These are phyloP conservation scores for Nomada ruficornis DNA, from an alignment of 2,888 invertebrate genomes.

Conservation along the genomic window DNA sequence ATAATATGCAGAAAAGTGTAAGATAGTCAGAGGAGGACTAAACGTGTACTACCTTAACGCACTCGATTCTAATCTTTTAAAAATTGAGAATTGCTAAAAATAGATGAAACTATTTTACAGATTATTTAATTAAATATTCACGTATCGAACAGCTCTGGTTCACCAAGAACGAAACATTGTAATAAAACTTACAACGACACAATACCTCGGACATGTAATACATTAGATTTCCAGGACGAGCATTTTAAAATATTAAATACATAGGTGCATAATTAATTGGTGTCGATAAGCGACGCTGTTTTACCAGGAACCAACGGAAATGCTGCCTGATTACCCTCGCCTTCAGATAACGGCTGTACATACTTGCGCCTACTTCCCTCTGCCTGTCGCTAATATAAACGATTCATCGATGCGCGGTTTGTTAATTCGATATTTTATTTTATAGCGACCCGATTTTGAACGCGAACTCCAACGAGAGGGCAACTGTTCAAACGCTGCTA, in stretches of 20 bases:
- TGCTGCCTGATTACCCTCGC: conserved; percentile 60
- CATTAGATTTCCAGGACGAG: conserved; percentile 29
- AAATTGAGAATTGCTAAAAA: not conserved
- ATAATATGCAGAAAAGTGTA: no score
- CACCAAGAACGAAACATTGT: conserved; percentile 18
- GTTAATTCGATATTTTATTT: conserved; percentile 35
- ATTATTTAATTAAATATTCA: no score
- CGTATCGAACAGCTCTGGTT: conserved; percentile 38
- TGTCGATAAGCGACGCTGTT: conserved; percentile 43
- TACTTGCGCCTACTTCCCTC: conserved; percentile 70
- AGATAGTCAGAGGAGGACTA: no score
- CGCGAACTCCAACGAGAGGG: conserved; percentile 93
- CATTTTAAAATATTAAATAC: conserved; percentile 2
- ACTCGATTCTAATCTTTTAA: not conserved
- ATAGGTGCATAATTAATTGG: conserved; percentile 42
- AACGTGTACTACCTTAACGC: not conserved
- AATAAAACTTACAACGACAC: conserved; percentile 14
- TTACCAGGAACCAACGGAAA: conserved; percentile 58
- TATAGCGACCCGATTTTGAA: conserved; percentile 93
- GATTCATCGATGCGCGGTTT: not conserved
- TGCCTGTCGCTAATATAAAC: conserved; percentile 52
- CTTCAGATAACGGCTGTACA: conserved; percentile 78
- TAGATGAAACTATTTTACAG: not conserved
- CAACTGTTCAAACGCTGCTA: conserved; percentile 92
- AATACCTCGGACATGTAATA: conserved; percentile 29